These are phyloP conservation scores for Huso huso DNA, from an alignment of 2,797 vertebrate species.

Conservation along the genomic window DNA sequence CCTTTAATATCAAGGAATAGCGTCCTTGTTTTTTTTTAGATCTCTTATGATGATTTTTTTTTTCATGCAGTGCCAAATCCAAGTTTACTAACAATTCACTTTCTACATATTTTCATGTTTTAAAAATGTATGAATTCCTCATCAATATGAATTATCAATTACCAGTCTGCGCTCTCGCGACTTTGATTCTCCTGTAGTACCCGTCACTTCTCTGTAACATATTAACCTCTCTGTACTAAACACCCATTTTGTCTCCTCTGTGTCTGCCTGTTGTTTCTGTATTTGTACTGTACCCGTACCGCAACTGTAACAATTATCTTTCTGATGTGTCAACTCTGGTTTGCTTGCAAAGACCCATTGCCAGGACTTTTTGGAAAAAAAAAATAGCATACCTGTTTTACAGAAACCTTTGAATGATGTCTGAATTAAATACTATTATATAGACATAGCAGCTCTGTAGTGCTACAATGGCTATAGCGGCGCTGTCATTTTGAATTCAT, in stretches of 20 bases:
- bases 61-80: too few species aligned
- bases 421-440: constrained; percentile 27
- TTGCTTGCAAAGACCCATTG: constrained; percentile 26
- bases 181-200: too few species aligned
- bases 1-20: too few species aligned
- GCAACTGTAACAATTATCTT: not conserved
- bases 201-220: not conserved
- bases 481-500: constrained; percentile 16
- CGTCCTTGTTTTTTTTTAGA: too few species aligned
- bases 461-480: constrained; percentile 19
- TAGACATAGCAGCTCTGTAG: constrained; percentile 24
- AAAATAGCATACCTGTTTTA: too few species aligned
- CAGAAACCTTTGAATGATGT: constrained; percentile 21
- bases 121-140: too few species aligned
- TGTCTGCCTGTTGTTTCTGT: constrained; percentile 19
- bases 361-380: constrained; percentile 24
- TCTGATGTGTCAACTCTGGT: constrained; percentile 3
- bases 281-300: not conserved
- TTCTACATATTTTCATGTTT: too few species aligned
- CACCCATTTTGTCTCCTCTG: constrained; percentile 5
- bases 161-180: too few species aligned
- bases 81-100: too few species aligned
- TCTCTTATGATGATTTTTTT: too few species aligned
- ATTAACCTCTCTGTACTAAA: constrained; percentile 10
- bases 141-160: too few species aligned